Evolutionary conservation across 2,113 vertebrate species (phyloP), one percentile per base, ranked within the genome.

Genomic region (Sylvietta virens): DNA sequence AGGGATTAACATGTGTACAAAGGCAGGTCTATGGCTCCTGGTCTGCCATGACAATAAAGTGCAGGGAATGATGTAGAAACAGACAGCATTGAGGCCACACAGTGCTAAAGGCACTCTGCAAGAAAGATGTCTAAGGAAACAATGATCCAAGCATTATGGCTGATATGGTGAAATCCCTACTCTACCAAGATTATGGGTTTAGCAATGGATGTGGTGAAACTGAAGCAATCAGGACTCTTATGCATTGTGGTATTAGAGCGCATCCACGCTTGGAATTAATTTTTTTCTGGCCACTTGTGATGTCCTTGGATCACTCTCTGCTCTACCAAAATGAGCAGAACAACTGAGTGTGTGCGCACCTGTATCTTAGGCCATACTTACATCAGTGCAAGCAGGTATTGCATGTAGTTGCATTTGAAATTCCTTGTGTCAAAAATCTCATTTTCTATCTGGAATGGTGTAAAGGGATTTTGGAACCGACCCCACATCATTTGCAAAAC

Each of bases 41-140:
- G 11, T 40, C 70, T 95, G 24, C 45, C 20, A 30, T 0, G 0
- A 40, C 0, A 3, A 10, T 39, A 9, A 67, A 84, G 30, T 22
- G 30, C 28, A 79, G n/a, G 17, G 37, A 61, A 54, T 17, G 31
- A 60, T 72, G 22, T 1, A 64, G 22, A 81, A 81, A 71, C 8
- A 62, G 15, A 30, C 2, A 35, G 8, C 37, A n/a, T 9, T n/a
- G 26, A 65, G 18, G 28, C 26, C 14, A 53, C n/a, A 39, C 20
- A 31, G 11, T 22, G 7, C 14, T 56, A 71, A 91, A 54, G 27
- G 45, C 33, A 56, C 15, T 9, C 61, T 53, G 24, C 6, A 74
- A 82, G 22, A 35, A 60, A 69, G 6, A n/a, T 13, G 1, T 19
- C n/a, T 50, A 26, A 81, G 15, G 35, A 85, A 44, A 65, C 21